Conservation (phyloP, 1,140 invertebrate genomes). For the Lithobius niger region DNA sequence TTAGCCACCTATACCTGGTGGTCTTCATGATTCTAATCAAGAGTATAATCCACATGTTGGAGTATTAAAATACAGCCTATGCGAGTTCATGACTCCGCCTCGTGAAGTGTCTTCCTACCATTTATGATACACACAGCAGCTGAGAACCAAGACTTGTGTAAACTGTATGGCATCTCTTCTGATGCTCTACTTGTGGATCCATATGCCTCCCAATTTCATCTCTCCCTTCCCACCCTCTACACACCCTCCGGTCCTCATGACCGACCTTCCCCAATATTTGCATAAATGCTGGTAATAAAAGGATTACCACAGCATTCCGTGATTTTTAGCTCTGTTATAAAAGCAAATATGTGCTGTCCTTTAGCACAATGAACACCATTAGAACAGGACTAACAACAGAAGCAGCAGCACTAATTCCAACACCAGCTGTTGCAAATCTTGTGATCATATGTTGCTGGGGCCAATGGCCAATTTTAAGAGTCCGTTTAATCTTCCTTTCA, state of each 20-base stretch:
- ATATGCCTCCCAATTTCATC: conserved; percentile 4
- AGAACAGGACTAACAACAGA: conserved; percentile 1
- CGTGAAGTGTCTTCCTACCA: conserved; percentile 31
- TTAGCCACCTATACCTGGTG: conserved; percentile 9
- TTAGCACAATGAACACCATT: too few relatives aligned
- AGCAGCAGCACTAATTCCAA: conserved; percentile 9
- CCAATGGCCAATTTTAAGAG: too few relatives aligned
- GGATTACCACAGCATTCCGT: too few relatives aligned
- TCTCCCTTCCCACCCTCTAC: conserved; percentile 10
- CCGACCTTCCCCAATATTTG: not conserved
- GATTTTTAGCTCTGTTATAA: too few relatives aligned
- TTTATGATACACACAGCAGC: conserved; percentile 31
- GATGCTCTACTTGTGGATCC: conserved; percentile 25
- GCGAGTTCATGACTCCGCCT: conserved; percentile 29
- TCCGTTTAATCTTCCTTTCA: too few relatives aligned
- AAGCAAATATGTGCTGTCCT: too few relatives aligned
- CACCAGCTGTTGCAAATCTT: too few relatives aligned
- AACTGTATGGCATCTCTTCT: conserved; percentile 25
- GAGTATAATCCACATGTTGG: conserved; percentile 10
- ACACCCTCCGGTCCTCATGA: conserved; percentile 6
- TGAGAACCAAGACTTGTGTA: conserved; percentile 30
- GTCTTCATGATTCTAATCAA: conserved; percentile 12
- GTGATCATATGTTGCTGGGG: too few relatives aligned
- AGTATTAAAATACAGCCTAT: conserved; percentile 31
- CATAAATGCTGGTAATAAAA: not conserved